Base-by-base conservation (phyloP, 2,113 vertebrate species). In the Calonectris borealis region DNA sequence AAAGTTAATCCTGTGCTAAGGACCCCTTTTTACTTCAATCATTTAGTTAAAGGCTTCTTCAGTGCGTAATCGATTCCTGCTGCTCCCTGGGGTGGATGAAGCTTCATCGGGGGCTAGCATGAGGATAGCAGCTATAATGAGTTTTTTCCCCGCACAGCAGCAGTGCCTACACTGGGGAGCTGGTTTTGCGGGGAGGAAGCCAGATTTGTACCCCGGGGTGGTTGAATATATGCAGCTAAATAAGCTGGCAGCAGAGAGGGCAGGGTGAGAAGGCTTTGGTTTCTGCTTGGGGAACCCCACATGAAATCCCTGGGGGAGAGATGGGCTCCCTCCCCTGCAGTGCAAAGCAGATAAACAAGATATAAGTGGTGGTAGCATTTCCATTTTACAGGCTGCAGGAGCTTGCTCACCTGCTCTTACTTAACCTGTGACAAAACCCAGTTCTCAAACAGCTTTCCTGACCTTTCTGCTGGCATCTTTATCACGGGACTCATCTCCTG, bases 1-100 rank as follows among this genome's bases (percentile, higher is more conserved):
- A 88, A 90, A 8, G 15, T 85, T 92, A 93, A 83, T 96, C 76
- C 78, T 38, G 26, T 96, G 66, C 77, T 93, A 79, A 92, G 76
- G 68, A 95, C 36, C n/a, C 12, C 19, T 95, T 96, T 88, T 92
- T 77, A 68, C 69, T 79, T 95, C 66, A 75, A 0, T 81, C 71
- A 38, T 86, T 94, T 79, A 72, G 36, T 91, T 96, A 94, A 93
- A 87, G 88, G 44, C 40, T 91, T 55, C 55, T 64, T 79, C 65
- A 36, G 46, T 9, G 29, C 1, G 2, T 52, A 27, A 3, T 94
- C 13, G 6, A 83, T 94, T 95, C 54, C 79, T 71, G 51, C 57
- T 54, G 36, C 64, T 94, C 49, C 83, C 38, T 4, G 4, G 36
- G 31, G 80, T 54, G 52, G 44, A 34, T 71, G 86, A 38, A 79